A percentile compares a stretch with the other conserved stretches of the same genome.
Conservation (phyloP, 2,888 invertebrate species). For the Clanis bilineata region DNA sequence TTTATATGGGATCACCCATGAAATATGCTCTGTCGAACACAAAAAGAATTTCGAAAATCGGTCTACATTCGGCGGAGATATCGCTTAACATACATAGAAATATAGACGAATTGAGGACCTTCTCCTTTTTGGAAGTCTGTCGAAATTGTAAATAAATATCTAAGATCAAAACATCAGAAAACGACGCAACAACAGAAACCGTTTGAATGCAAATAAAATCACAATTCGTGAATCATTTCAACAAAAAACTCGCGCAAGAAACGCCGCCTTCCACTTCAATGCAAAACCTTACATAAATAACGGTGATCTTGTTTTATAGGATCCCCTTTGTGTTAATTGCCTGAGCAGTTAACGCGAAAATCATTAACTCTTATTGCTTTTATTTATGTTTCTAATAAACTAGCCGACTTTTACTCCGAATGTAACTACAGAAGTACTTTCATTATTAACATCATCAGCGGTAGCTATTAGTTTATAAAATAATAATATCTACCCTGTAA, state of each 20-base stretch:
- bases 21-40: too few relatives aligned
- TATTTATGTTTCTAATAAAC: slow-evolving; percentile 26
- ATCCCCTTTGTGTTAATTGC: slow-evolving; percentile 20
- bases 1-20: too few relatives aligned
- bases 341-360: slow-evolving; percentile 20
- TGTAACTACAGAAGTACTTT: not conserved
- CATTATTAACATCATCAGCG: not conserved
- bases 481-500: too few relatives aligned
- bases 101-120: too few relatives aligned
- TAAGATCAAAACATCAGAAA: not conserved
- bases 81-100: too few relatives aligned
- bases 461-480: too few relatives aligned
- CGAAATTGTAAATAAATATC: too few relatives aligned
- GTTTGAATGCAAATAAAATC: not conserved
- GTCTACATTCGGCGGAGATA: too few relatives aligned
- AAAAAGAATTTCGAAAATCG: too few relatives aligned
- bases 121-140: too few relatives aligned
- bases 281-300: slow-evolving; percentile 10
- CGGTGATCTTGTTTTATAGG: slow-evolving; percentile 13
- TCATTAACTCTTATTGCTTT: slow-evolving; percentile 25
- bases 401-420: not conserved
- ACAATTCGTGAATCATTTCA: not conserved
- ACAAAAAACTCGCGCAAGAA: not conserved
- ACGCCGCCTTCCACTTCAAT: not conserved
- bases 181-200: too few relatives aligned